These are phyloP conservation scores for Bombyx huttoni DNA, from an alignment of 2,888 invertebrate species.

Conservation along the genomic window DNA sequence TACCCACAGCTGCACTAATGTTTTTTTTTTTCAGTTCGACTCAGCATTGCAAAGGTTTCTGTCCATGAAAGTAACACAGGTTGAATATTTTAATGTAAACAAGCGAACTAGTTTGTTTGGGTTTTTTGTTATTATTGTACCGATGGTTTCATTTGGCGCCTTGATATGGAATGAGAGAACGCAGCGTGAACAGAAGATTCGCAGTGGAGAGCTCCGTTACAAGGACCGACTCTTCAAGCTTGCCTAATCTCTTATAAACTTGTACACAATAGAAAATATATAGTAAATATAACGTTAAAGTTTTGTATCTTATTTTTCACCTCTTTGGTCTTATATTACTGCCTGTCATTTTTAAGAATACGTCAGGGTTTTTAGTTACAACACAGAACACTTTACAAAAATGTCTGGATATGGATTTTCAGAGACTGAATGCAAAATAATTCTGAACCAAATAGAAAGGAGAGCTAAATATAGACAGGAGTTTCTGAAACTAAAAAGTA, in stretches of 20 bases:
- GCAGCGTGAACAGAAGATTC: conserved; percentile 67
- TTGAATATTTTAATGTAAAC: conserved; percentile 78
- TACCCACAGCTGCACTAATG: conserved; percentile 3
- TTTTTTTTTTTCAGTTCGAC: conserved; percentile 79
- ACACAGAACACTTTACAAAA: conserved; percentile 2
- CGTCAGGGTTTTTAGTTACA: background rate
- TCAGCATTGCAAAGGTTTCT: conserved; percentile 81
- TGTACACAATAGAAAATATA: conserved; percentile 3
- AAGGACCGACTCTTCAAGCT: conserved; percentile 81
- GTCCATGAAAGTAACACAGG: conserved; percentile 77
- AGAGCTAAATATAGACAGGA: conserved; percentile 73
- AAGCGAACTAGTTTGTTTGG: conserved; percentile 67
- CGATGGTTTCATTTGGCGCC: conserved; percentile 69
- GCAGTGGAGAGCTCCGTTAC: conserved; percentile 82
- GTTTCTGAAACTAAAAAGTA: conserved; percentile 76
- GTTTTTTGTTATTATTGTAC: conserved; percentile 63
- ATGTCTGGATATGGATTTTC: conserved; percentile 59
- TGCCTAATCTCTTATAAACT: conserved; percentile 37
- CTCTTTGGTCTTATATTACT: background rate
- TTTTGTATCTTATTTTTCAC: background rate
- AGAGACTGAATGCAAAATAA: conserved; percentile 55
- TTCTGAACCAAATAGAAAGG: conserved; percentile 73
- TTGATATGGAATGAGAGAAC: conserved; percentile 66
- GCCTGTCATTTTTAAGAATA: background rate
- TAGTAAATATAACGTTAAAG: conserved; percentile 10